Base-by-base conservation (phyloP, 1,140 invertebrate genomes). In the Drosophila chauvacae region DNA sequence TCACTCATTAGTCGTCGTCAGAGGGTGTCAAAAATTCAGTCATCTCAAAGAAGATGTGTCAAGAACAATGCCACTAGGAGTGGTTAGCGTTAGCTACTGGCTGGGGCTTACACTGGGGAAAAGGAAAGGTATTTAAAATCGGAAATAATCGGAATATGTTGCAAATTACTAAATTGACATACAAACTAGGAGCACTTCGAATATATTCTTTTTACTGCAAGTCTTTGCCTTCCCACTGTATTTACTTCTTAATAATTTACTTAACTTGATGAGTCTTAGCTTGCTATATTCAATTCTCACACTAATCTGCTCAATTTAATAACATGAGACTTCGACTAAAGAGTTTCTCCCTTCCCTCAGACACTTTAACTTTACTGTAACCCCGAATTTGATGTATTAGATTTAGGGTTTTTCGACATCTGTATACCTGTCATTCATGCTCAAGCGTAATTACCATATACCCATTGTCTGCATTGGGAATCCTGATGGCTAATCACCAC, bases 401-500 rank as follows among this genome's bases (percentile, higher is more conserved):
- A 11, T 13, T 33, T 33, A 13, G 18, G 4, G 2, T 37, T 37
- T 55, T 55, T 39, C 18, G 51, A 55, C 14, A 37, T 39, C 51
- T 39, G 51, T 39, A n/a, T 23, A 30, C 20, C 64, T 45, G 48
- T n/a, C 39, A 66, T 6, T 53, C 39, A n/a, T 30, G 62, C 48
- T 70, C 23, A 39, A 23, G 16, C 47, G 18, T 35, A 55, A 68
- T 70, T 70, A 70, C 63, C 47, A 70, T 66, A 70, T 28, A 30
- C 62, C 63, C 48, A 77, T 77, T 65, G 48, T 76, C 73, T 66
- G 72, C 51, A 59, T 41, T 35, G 55, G 47, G 41, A 41, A 65
- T 76, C 48, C 56, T 77, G 73, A 39, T 61, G 45, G 14, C 57
- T 77, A 77, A 60, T 77, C 74, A 68, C 50, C 45, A 11, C 42